Evolutionary conservation across 2,888 invertebrate species (phyloP).

Genomic region (Limnephilus auricula): DNA sequence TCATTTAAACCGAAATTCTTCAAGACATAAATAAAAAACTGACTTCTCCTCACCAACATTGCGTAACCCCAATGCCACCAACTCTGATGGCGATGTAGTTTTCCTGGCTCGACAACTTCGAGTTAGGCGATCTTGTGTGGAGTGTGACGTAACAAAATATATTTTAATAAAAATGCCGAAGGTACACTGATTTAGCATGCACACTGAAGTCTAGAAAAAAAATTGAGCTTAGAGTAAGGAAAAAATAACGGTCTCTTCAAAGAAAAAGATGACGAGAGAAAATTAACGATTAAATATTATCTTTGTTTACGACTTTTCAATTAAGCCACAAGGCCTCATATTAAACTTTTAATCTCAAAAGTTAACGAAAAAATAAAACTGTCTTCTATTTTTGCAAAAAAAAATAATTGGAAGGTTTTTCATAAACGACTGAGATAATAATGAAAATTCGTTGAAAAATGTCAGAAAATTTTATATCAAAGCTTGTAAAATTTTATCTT

Average conservation of each 20-base stretch:
- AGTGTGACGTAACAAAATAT: not conserved
- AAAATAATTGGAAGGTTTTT: not conserved
- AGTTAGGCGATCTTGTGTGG: not conserved
- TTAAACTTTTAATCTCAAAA: not conserved
- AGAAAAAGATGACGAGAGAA: not conserved
- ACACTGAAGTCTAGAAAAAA: not conserved
- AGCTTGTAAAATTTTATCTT: conserved; percentile 34
- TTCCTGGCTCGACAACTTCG: not conserved
- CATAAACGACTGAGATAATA: not conserved
- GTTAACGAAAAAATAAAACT: not conserved
- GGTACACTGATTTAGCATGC: no score
- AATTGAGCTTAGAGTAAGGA: not conserved
- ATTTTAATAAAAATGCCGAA: not conserved
- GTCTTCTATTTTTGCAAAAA: not conserved
- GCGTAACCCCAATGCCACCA: not conserved
- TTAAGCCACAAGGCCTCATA: not conserved
- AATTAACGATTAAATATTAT: not conserved
- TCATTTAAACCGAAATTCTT: not conserved
- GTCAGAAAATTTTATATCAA: conserved; percentile 11
- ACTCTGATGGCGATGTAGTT: not conserved
- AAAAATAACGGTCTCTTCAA: not conserved
- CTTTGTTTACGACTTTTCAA: not conserved
- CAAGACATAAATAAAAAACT: not conserved
- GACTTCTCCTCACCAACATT: no score
- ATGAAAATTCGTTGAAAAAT: conserved; percentile 12